These are phyloP conservation scores for Hipparchia sbordonii DNA, from an alignment of 2,888 invertebrate species.

Conservation along the genomic window DNA sequence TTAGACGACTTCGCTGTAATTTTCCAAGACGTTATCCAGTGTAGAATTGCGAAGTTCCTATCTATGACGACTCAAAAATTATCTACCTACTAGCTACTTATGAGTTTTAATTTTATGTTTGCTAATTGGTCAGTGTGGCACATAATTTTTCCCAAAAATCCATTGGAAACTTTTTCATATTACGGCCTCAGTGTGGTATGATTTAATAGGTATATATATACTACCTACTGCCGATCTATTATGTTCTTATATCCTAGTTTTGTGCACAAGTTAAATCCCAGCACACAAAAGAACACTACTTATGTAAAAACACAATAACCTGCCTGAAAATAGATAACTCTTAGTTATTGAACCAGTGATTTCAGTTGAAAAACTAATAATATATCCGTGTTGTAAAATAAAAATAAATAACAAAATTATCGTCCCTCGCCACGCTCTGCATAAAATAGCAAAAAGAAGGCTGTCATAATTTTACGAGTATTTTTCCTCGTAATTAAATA, in stretches of 20 bases:
- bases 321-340: constrained; percentile 21
- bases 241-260: background rate
- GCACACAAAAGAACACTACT: background rate
- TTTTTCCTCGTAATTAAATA: background rate
- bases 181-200: too few species aligned
- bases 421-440: constrained; percentile 32
- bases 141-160: too few species aligned
- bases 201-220: too few species aligned
- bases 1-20: constrained; percentile 27
- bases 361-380: constrained; percentile 35
- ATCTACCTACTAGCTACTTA: background rate
- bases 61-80: constrained; percentile 15
- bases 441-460: constrained; percentile 32
- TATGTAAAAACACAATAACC: constrained; percentile 17
- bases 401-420: constrained; percentile 21
- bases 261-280: background rate
- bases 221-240: background rate
- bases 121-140: too few species aligned
- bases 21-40: constrained; percentile 17
- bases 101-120: background rate
- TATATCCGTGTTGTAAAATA: constrained; percentile 41
- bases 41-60: constrained; percentile 3
- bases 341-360: constrained; percentile 23
- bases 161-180: too few species aligned
- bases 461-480: constrained; percentile 8